Percentiles rank a stretch among this genome's conserved stretches.
These are phyloP conservation scores for Quadroppia sp. DNA, from an alignment of 2,888 invertebrate species.

Conservation along the genomic window DNA sequence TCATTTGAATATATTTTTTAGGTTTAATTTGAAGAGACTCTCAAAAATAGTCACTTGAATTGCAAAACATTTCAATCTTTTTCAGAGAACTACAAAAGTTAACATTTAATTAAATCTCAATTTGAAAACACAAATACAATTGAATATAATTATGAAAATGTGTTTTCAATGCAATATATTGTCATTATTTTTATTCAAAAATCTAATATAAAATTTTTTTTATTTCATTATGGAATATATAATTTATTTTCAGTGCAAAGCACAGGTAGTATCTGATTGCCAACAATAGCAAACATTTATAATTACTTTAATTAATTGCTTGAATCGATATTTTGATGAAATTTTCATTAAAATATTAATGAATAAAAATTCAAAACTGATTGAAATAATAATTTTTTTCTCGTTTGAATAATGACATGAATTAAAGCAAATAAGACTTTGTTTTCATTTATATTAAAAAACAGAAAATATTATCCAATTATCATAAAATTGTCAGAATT, in stretches of 20 bases:
- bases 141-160: no score
- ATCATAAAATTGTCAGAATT: not conserved
- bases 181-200: no score
- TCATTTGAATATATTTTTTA: not conserved
- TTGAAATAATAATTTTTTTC: not conserved
- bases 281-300: not conserved
- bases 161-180: no score
- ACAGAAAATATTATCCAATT: constrained; percentile 1
- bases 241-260: no score
- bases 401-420: no score
- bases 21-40: not conserved
- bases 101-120: constrained; percentile 21
- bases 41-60: constrained; percentile 7
- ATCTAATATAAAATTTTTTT: no score
- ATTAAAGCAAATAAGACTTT: no score
- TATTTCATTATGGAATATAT: no score
- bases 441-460: not conserved
- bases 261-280: not conserved
- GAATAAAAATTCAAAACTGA: no score
- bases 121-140: not conserved
- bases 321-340: not conserved
- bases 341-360: not conserved
- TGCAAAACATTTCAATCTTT: not conserved
- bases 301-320: not conserved
- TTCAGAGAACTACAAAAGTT: not conserved